Conservation (phyloP, 1,140 invertebrate species). For the Acromyrmex heyeri region DNA sequence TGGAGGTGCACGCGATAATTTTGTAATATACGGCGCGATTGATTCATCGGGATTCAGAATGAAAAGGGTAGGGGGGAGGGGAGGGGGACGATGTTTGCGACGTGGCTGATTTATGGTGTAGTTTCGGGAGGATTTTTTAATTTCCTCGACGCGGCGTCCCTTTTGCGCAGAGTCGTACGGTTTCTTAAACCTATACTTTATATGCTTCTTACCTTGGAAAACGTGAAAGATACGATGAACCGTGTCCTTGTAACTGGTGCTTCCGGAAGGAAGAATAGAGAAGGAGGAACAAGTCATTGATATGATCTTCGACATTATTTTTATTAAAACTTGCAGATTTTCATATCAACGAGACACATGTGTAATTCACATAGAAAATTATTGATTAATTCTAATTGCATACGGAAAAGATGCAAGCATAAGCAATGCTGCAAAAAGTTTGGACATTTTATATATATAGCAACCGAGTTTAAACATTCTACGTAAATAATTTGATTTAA, state of each 20-base stretch:
- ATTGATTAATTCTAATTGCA: not conserved
- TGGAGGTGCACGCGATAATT: conserved; percentile 48
- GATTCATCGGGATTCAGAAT: conserved; percentile 36
- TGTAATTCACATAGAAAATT: too few species aligned
- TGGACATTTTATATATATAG: too few species aligned
- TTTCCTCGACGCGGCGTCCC: conserved; percentile 23
- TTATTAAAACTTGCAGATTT: not conserved
- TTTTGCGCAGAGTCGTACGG: conserved; percentile 8
- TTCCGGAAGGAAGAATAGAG: not conserved
- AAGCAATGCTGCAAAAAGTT: too few species aligned
- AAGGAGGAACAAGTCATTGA: too few species aligned
- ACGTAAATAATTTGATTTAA: too few species aligned
- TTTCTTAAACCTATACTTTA: conserved; percentile 44
- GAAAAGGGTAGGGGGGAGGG: too few species aligned
- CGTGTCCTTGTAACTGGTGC: conserved; percentile 12
- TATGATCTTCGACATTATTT: not conserved
- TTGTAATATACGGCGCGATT: conserved; percentile 36
- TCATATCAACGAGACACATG: too few species aligned
- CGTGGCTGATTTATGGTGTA: conserved; percentile 32
- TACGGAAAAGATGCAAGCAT: too few species aligned
- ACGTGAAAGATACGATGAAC: conserved; percentile 14
- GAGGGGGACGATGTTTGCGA: not conserved
- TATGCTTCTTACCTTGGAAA: conserved; percentile 27
- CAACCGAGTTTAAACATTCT: too few species aligned
- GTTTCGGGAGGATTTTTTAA: conserved; percentile 40